These are phyloP conservation scores for Adelognathus sp. DNA, from an alignment of 2,888 invertebrate species.

Conservation along the genomic window DNA sequence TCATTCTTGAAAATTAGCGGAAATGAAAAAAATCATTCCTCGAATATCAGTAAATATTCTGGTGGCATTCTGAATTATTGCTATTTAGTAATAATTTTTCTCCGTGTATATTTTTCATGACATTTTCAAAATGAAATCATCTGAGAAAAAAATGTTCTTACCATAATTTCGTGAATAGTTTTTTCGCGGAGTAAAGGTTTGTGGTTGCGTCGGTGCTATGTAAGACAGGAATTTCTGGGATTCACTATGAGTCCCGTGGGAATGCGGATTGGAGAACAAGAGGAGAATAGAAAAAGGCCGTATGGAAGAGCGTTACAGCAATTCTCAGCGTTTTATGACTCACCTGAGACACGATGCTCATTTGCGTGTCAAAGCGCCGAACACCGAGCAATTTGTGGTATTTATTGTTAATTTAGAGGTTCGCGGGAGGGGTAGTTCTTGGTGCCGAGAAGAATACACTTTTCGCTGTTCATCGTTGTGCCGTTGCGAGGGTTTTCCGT, in stretches of 20 bases:
- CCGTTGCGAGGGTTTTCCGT: constrained; percentile 51
- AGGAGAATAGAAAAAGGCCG: constrained; percentile 4
- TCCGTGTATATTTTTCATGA: no score
- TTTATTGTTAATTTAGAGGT: constrained; percentile 76
- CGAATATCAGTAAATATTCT: no score
- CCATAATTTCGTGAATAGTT: no score
- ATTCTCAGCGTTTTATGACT: constrained; percentile 67
- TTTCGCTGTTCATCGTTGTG: not conserved
- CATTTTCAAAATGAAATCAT: no score
- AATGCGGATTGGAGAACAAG: constrained; percentile 30
- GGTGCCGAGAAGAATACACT: not conserved
- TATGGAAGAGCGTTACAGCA: constrained; percentile 49
- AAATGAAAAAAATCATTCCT: no score
- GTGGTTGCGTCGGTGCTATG: constrained; percentile 21
- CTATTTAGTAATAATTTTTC: no score
- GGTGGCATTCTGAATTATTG: no score
- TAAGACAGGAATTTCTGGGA: constrained; percentile 39
- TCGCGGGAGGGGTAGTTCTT: constrained; percentile 61
- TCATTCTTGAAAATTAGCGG: no score
- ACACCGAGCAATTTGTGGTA: constrained; percentile 72
- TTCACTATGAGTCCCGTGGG: constrained; percentile 43
- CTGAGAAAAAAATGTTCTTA: no score
- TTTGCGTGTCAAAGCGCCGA: constrained; percentile 62
- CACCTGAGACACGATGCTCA: constrained; percentile 64
- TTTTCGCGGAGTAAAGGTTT: no score